phyloP scores from a whole-genome alignment of 2,113 vertebrate species.

The Diadophis punctatus region DNA sequence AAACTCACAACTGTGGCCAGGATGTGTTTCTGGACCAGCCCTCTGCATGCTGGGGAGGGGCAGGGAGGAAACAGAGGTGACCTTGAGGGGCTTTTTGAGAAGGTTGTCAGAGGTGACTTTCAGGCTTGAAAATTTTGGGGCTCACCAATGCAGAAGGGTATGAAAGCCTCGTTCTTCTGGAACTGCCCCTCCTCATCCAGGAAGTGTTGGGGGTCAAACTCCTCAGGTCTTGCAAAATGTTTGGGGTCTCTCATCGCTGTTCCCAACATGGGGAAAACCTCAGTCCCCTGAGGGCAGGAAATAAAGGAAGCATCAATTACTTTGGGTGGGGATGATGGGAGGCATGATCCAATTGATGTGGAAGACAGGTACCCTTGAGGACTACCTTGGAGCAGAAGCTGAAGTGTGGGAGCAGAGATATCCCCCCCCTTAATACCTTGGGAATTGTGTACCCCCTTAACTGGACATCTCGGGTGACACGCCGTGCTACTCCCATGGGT shows the following conservation, averaged over 20 bases:
- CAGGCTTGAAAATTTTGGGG: neutral
- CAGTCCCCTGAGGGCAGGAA: slow-evolving; percentile 45
- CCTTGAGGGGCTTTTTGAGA: neutral
- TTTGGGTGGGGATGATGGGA: neutral
- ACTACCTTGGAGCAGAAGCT: rapidly evolving
- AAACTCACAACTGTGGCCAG: neutral
- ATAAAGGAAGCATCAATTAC: neutral
- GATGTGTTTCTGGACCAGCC: neutral
- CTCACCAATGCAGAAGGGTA: slow-evolving; percentile 60
- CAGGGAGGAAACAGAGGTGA: neutral
- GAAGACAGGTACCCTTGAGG: neutral
- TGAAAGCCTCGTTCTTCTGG: slow-evolving; percentile 62
- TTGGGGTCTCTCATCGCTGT: slow-evolving; percentile 58
- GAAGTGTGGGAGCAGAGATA: too few species aligned
- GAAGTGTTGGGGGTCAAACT: slow-evolving; percentile 63
- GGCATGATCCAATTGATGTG: rapidly evolving
- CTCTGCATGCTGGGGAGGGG: neutral
- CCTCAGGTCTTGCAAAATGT: slow-evolving; percentile 51
- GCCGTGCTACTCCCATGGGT: slow-evolving; percentile 55
- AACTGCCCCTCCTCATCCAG: slow-evolving; percentile 60
- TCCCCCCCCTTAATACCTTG: slow-evolving; percentile 35
- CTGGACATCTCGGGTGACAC: slow-evolving; percentile 44
- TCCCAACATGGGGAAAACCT: slow-evolving; percentile 56
- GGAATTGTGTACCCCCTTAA: slow-evolving; percentile 57
- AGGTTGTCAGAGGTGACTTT: neutral